phyloP scores from a whole-genome alignment of 2,797 vertebrate species.

The Anguilla obscura region DNA sequence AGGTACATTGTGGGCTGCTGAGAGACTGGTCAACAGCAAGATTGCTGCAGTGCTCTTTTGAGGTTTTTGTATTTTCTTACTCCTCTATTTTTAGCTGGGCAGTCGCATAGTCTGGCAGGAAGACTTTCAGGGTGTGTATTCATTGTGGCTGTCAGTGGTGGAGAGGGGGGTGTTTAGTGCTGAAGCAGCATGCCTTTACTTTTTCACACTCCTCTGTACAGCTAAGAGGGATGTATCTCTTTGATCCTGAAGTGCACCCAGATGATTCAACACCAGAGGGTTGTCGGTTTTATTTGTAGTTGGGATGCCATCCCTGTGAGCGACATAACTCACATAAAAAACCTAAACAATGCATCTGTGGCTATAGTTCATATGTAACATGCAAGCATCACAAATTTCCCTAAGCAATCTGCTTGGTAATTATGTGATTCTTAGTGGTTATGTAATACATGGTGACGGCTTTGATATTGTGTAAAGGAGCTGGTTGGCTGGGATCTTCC shows the following conservation, averaged over 20 bases:
- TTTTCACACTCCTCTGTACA: slow-evolving; percentile 1
- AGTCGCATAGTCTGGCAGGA: background rate
- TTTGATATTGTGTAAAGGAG: background rate
- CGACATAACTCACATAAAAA: slow-evolving; percentile 11
- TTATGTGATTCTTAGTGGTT: background rate
- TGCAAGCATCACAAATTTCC: background rate
- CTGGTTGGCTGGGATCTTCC: background rate
- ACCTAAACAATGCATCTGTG: background rate
- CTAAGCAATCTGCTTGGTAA: slow-evolving; percentile 1
- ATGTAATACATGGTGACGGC: too few species aligned
- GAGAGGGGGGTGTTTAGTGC: slow-evolving; percentile 11
- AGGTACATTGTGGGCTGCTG: background rate
- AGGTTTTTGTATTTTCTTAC: background rate
- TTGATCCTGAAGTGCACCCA: background rate
- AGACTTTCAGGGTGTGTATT: slow-evolving; percentile 23
- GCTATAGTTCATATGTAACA: slow-evolving; percentile 11
- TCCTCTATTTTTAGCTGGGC: slow-evolving; percentile 18
- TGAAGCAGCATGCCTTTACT: background rate
- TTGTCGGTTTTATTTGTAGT: background rate
- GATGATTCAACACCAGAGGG: background rate
- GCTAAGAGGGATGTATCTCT: background rate
- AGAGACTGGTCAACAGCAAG: too few species aligned
- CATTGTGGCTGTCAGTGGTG: slow-evolving; percentile 24
- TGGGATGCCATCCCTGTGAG: background rate
- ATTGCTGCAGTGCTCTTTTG: background rate